phyloP scores from a whole-genome alignment of 2,888 invertebrate species.

The Acrobasis repandana region DNA sequence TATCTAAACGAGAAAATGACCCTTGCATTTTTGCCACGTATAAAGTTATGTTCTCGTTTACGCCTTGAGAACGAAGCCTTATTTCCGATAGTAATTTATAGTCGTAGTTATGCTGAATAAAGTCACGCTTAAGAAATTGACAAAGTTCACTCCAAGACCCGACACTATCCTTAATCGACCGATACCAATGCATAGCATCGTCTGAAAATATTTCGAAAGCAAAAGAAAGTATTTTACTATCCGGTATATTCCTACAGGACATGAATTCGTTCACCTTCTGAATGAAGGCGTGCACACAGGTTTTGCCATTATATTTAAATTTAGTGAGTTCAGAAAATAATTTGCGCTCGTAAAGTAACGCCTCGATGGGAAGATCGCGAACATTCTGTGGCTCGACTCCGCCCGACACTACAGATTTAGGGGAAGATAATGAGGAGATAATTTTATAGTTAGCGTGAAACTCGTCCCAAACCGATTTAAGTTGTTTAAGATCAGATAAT shows the following conservation, averaged over 20 bases:
- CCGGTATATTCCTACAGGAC: conserved; percentile 14
- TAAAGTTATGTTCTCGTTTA: conserved; percentile 2
- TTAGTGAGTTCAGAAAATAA: conserved; percentile 10
- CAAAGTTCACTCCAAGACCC: conserved; percentile 24
- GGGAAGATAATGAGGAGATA: no score
- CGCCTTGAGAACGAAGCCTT: conserved; percentile 10
- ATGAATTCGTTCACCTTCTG: conserved; percentile 9
- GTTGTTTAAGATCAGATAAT: background rate
- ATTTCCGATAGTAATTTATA: conserved; percentile 20
- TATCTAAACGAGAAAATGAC: conserved; percentile 5
- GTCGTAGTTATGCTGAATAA: conserved; percentile 20
- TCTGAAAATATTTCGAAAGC: background rate
- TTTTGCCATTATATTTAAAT: conserved; percentile 27
- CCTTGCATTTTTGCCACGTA: conserved; percentile 5
- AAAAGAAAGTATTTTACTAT: conserved; percentile 15
- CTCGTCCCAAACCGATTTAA: background rate
- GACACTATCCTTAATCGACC: conserved; percentile 22
- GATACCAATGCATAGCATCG: conserved; percentile 31
- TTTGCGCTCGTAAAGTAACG: background rate
- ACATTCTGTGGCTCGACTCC: background rate
- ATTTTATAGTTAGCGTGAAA: conserved; percentile 1
- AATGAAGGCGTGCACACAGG: conserved; percentile 28
- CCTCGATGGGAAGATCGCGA: background rate
- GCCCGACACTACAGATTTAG: no score
- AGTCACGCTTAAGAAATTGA: conserved; percentile 23